phyloP scores from a whole-genome alignment of 2,888 invertebrate genomes.

The Anthrax anthrax region DNA sequence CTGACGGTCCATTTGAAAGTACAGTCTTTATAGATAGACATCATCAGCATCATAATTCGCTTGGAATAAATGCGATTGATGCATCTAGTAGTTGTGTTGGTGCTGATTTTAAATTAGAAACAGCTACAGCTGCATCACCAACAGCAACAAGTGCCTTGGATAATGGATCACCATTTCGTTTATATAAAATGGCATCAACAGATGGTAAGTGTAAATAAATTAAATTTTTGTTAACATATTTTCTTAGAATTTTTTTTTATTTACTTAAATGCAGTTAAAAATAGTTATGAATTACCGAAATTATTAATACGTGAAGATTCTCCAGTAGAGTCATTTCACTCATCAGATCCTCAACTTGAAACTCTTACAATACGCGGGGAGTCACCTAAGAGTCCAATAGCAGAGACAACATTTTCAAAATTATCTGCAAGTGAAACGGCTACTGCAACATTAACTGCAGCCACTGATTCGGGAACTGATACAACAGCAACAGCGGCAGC shows the following conservation, averaged over 20 bases:
- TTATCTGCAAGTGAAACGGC: constrained; percentile 1
- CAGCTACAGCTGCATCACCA: constrained; percentile 5
- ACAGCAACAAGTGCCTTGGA: constrained; percentile 13
- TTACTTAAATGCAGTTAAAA: constrained; percentile 12
- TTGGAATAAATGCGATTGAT: constrained; percentile 11
- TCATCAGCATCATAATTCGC: too few species aligned
- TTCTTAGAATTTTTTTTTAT: not conserved
- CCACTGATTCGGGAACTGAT: constrained; percentile 1
- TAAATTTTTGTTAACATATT: not conserved
- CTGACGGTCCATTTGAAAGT: constrained; percentile 11
- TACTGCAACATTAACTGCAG: constrained; percentile 4
- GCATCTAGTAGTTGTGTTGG: constrained; percentile 4
- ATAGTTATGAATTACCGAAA: constrained; percentile 16
- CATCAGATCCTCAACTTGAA: constrained; percentile 14
- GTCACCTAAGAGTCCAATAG: constrained; percentile 12
- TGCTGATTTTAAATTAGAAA: constrained; percentile 12
- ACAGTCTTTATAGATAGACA: constrained; percentile 14
- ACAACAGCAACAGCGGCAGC: constrained; percentile 3
- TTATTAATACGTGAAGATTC: constrained; percentile 17
- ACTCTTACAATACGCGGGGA: constrained; percentile 14
- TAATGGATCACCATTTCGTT: constrained; percentile 9
- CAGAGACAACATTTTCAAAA: constrained; percentile 11
- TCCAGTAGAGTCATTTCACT: constrained; percentile 15
- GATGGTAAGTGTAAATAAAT: constrained; percentile 11
- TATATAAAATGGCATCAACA: constrained; percentile 13